Evolutionary conservation across 2,113 vertebrate species (phyloP).

Genomic region (Lasiurus cinereus): DNA sequence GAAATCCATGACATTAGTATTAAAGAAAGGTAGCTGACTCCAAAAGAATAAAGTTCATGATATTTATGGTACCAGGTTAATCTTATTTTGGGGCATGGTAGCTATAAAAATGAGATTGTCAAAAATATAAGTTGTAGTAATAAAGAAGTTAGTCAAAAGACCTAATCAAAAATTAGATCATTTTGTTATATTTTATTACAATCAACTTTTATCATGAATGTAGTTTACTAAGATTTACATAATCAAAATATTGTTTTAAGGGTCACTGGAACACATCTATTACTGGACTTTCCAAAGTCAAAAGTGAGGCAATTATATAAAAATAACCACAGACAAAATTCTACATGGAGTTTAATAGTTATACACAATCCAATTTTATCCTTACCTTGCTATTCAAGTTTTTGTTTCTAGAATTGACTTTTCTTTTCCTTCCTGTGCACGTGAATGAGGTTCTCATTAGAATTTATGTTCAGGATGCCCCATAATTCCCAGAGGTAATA

Average conservation of each 20-base stretch:
- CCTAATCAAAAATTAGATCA: neutral
- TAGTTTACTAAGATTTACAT: neutral
- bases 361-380: slow-evolving; percentile 21
- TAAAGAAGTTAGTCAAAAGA: neutral
- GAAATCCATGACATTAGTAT: neutral
- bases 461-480: slow-evolving; percentile 61
- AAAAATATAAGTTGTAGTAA: neutral
- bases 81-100: neutral
- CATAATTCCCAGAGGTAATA: slow-evolving; percentile 77
- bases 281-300: neutral
- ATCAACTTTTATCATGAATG: neutral
- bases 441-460: neutral
- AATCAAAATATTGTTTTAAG: neutral
- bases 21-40: neutral
- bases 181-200: neutral
- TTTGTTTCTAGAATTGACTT: slow-evolving; percentile 62
- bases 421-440: slow-evolving; percentile 58
- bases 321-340: neutral
- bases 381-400: slow-evolving; percentile 16
- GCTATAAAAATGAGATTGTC: neutral
- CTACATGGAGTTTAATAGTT: neutral
- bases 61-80: neutral
- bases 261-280: neutral
- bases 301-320: neutral
- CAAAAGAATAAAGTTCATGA: neutral